phyloP scores from a whole-genome alignment of 1,140 invertebrate genomes.

The Panagrolaimus sp. region DNA sequence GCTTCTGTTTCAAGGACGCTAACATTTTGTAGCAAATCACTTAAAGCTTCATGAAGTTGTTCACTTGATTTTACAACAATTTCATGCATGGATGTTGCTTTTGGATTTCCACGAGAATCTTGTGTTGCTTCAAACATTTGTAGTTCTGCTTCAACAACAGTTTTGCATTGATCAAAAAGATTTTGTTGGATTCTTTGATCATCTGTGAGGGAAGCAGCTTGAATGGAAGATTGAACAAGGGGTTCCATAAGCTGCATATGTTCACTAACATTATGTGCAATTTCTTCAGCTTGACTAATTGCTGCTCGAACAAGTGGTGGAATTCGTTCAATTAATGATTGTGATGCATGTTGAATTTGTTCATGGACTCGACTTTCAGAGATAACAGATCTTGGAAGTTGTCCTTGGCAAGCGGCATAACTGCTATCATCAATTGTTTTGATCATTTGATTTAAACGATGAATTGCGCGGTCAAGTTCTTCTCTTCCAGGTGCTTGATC shows the following conservation, averaged over 20 bases:
- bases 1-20: constrained; percentile 72
- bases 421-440: constrained; percentile 81
- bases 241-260: constrained; percentile 78
- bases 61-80: constrained; percentile 48
- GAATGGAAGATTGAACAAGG: constrained; percentile 74
- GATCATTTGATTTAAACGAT: constrained; percentile 72
- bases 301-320: constrained; percentile 72
- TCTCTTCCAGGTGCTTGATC: constrained; percentile 90
- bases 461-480: constrained; percentile 80
- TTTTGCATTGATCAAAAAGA: constrained; percentile 84
- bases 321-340: constrained; percentile 45
- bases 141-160: constrained; percentile 82
- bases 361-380: constrained; percentile 52
- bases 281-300: constrained; percentile 82
- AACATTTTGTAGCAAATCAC: constrained; percentile 73
- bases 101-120: constrained; percentile 84
- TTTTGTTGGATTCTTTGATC: constrained; percentile 82
- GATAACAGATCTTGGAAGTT: constrained; percentile 16
- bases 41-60: constrained; percentile 71
- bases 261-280: constrained; percentile 79
- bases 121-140: constrained; percentile 74
- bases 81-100: constrained; percentile 60
- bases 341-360: constrained; percentile 53
- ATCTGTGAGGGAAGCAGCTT: constrained; percentile 75
- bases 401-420: constrained; percentile 67